A percentile compares a stretch with the other conserved stretches of the same genome.
Evolutionary conservation across 2,797 vertebrate species (phyloP).

Genomic region (Gymnothorax reevesii): DNA sequence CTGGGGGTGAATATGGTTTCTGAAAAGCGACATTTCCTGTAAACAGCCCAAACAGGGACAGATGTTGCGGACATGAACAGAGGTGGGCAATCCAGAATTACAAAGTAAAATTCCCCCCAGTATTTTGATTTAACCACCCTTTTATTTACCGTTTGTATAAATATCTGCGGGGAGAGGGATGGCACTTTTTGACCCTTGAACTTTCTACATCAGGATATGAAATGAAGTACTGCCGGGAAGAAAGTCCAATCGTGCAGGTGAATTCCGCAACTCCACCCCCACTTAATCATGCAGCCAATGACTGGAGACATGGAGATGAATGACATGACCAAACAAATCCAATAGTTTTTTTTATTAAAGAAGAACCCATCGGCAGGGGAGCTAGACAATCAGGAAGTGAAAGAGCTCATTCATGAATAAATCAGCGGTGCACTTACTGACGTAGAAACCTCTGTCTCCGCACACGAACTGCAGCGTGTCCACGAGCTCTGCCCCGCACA

Average conservation of each 20-base stretch:
- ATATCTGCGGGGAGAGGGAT: too few relatives aligned
- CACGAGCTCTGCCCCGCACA: constrained; percentile 97
- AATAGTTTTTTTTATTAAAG: constrained; percentile 73
- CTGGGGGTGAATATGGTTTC: too few relatives aligned
- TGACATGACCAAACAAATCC: constrained; percentile 61
- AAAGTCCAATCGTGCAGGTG: background rate
- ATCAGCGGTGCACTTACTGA: constrained; percentile 95
- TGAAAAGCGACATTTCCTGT: too few relatives aligned
- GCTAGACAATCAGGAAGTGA: constrained; percentile 32
- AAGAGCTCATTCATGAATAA: constrained; percentile 75
- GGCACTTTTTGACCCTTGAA: too few relatives aligned
- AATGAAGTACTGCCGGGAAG: too few relatives aligned
- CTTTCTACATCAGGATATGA: too few relatives aligned
- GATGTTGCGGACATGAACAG: too few relatives aligned
- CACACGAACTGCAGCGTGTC: constrained; percentile 99
- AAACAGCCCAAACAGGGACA: too few relatives aligned
- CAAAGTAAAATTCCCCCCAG: too few relatives aligned
- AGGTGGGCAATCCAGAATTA: too few relatives aligned
- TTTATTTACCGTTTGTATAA: too few relatives aligned
- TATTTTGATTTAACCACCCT: too few relatives aligned
- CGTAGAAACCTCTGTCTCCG: constrained; percentile 98
- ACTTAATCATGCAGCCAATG: constrained; percentile 30
- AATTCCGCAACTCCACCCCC: constrained; percentile 20
- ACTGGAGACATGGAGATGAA: constrained; percentile 32
- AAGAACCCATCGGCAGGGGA: constrained; percentile 67